Percentiles rank a stretch among this genome's conserved stretches.
phyloP scores from a whole-genome alignment of 64 coral and sea anemone genomes.

The Montipora foliosa region DNA sequence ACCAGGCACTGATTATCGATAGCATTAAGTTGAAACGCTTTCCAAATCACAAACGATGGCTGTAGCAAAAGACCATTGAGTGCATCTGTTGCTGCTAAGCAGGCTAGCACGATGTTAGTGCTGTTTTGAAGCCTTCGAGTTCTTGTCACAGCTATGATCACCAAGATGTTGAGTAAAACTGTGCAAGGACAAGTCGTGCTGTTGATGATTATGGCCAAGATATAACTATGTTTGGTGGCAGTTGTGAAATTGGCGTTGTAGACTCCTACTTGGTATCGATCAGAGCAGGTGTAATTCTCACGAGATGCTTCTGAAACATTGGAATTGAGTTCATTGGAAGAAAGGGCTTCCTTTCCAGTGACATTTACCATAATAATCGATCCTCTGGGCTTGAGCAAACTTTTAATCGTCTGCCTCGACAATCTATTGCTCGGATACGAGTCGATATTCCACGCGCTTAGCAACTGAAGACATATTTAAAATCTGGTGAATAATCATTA shows the following conservation, averaged over 20 bases:
- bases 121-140: neutral
- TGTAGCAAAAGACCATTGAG: neutral
- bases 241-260: neutral
- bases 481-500: neutral
- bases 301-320: neutral
- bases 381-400: neutral
- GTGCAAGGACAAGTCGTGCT: neutral
- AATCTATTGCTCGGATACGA: no score
- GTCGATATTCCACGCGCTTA: no score
- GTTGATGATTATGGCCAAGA: neutral
- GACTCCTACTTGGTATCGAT: neutral
- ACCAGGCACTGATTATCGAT: neutral
- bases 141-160: constrained; percentile 8
- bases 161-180: neutral
- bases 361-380: neutral
- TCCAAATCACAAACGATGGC: neutral
- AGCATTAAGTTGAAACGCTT: neutral
- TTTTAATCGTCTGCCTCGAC: no score
- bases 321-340: neutral
- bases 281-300: neutral
- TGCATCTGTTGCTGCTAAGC: neutral
- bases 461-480: no score
- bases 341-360: neutral
- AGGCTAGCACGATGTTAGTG: constrained; percentile 6
- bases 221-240: neutral